Evolutionary conservation across 2,888 invertebrate species (phyloP).

Genomic region (Eristalis tenax): DNA sequence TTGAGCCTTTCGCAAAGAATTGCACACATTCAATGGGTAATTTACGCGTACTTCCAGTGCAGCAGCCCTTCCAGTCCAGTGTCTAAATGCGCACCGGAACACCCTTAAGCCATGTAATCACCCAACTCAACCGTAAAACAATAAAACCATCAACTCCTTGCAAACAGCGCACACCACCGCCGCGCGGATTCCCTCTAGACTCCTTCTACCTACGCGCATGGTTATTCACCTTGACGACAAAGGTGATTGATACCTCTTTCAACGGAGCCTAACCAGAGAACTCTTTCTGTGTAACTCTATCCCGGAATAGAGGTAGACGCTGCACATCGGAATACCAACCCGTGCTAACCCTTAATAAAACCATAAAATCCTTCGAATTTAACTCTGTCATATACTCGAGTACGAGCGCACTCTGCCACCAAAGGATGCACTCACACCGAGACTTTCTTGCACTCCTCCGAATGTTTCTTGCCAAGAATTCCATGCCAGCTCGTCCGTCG

Average conservation of each 20-base stretch:
- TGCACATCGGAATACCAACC: constrained; percentile 20
- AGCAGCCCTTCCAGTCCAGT: constrained; percentile 19
- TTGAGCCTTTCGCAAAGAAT: no score
- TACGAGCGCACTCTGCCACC: constrained; percentile 16
- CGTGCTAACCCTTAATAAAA: constrained; percentile 79
- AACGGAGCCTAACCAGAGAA: constrained; percentile 13
- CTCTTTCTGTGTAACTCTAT: constrained; percentile 71
- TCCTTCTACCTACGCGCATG: constrained; percentile 17
- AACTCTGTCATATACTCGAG: constrained; percentile 50
- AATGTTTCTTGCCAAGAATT: constrained; percentile 40
- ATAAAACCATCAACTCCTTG: constrained; percentile 66
- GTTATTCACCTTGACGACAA: constrained; percentile 49
- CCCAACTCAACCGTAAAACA: constrained; percentile 56
- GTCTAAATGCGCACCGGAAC: constrained; percentile 24
- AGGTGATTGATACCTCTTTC: constrained; percentile 50
- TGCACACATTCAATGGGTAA: not conserved
- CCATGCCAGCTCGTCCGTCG: not conserved
- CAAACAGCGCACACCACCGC: constrained; percentile 21
- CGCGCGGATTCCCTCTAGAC: not conserved
- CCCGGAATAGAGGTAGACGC: constrained; percentile 51
- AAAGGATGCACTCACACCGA: constrained; percentile 51
- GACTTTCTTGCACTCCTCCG: not conserved
- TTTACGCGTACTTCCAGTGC: not conserved
- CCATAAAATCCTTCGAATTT: constrained; percentile 79
- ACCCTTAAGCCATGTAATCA: constrained; percentile 31